These are phyloP conservation scores for Rhodinocichla rosea DNA, from an alignment of 2,113 vertebrate genomes.

Conservation along the genomic window DNA sequence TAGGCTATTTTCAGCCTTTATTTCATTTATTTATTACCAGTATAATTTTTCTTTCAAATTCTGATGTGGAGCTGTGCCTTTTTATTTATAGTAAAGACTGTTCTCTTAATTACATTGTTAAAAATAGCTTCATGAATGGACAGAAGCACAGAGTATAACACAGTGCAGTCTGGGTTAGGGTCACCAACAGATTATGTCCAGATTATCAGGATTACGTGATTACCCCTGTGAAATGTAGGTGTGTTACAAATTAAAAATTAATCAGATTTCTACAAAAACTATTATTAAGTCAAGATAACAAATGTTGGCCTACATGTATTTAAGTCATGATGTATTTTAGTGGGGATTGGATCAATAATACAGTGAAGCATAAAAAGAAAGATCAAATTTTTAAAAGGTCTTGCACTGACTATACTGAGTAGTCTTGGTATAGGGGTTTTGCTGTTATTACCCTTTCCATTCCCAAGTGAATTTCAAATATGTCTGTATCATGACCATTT, in stretches of 20 bases:
- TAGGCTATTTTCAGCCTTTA: not conserved
- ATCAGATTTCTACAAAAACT: not conserved
- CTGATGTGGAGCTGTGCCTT: not conserved
- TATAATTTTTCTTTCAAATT: not conserved
- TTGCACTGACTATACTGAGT: not conserved
- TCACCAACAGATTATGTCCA: constrained; percentile 5
- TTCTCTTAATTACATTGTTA: not conserved
- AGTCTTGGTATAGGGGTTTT: not conserved
- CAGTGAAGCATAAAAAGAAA: not conserved
- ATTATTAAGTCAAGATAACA: not conserved
- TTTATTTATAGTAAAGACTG: not conserved
- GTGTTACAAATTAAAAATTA: constrained; percentile 44
- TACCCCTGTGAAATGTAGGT: constrained; percentile 26
- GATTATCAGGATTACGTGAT: constrained; percentile 30
- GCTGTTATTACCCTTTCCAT: not conserved
- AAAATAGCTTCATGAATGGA: constrained; percentile 32
- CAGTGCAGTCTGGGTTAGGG: not conserved
- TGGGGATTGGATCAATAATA: not conserved
- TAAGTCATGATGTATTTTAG: not conserved
- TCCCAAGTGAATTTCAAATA: constrained; percentile 54
- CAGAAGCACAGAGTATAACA: not conserved
- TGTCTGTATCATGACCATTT: constrained; percentile 10
- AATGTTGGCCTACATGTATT: not conserved
- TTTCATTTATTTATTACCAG: not conserved
- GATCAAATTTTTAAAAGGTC: not conserved